Percentiles rank a stretch among this genome's conserved stretches.
Conservation (phyloP, 2,113 vertebrate genomes). For the Bufo bufo region DNA sequence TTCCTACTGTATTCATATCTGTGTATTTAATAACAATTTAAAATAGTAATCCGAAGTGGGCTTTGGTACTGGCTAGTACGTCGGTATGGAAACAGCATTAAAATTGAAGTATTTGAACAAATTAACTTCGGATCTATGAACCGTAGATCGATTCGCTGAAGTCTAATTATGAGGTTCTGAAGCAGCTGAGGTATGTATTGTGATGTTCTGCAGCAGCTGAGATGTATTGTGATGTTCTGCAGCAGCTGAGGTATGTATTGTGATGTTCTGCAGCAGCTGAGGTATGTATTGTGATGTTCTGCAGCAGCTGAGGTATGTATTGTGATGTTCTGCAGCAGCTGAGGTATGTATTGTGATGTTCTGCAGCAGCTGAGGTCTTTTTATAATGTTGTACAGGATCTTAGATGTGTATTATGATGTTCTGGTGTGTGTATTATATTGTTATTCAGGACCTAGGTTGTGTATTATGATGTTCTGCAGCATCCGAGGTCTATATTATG, state of each 20-base stretch:
- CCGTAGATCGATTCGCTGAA: too few species aligned
- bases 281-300: not conserved
- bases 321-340: not conserved
- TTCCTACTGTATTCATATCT: too few species aligned
- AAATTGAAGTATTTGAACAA: too few species aligned
- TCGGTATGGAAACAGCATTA: too few species aligned
- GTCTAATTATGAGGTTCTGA: not conserved
- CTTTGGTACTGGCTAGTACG: too few species aligned
- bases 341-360: not conserved
- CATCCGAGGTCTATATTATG: not conserved
- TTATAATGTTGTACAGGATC: too few species aligned
- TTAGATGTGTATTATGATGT: not conserved
- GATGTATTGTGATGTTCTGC: not conserved
- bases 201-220: not conserved
- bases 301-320: not conserved
- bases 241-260: not conserved
- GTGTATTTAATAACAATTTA: too few species aligned
- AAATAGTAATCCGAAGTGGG: too few species aligned
- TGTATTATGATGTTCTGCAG: not conserved
- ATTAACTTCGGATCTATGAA: too few species aligned
- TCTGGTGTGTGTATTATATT: not conserved
- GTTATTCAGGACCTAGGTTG: not conserved
- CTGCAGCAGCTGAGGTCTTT: not conserved
- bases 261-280: not conserved
- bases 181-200: not conserved